Percentiles rank a stretch among this genome's conserved stretches.
Conservation (phyloP, 2,113 vertebrate genomes). For the Physeter macrocephalus region DNA sequence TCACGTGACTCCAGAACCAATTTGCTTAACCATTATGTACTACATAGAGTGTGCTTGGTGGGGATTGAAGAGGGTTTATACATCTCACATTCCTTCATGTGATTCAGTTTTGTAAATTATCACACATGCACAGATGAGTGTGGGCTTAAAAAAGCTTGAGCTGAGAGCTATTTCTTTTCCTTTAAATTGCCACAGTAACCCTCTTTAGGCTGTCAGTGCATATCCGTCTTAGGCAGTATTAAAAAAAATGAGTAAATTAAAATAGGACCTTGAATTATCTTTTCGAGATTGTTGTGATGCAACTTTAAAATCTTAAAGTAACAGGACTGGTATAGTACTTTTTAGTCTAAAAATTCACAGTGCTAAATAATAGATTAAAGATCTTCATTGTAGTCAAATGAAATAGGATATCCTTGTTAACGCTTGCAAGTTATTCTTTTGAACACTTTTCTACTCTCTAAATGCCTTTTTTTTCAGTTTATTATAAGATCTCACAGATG, state of each 20-base stretch:
- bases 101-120: conserved; percentile 18
- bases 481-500: not conserved
- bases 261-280: not conserved
- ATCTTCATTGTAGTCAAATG: not conserved
- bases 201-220: not conserved
- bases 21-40: not conserved
- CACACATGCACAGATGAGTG: not conserved
- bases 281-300: not conserved
- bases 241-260: not conserved
- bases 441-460: not conserved
- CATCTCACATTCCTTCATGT: not conserved
- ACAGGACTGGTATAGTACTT: not conserved
- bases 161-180: not conserved
- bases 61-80: not conserved
- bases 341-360: not conserved
- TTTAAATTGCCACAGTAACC: not conserved
- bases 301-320: not conserved
- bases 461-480: not conserved
- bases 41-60: not conserved
- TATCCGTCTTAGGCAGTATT: not conserved
- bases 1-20: not conserved
- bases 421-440: not conserved
- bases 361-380: not conserved
- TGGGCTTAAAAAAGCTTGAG: not conserved
- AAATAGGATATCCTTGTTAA: not conserved